These are phyloP conservation scores for Pachypsylla venusta DNA, from an alignment of 1,140 invertebrate genomes.

Conservation along the genomic window DNA sequence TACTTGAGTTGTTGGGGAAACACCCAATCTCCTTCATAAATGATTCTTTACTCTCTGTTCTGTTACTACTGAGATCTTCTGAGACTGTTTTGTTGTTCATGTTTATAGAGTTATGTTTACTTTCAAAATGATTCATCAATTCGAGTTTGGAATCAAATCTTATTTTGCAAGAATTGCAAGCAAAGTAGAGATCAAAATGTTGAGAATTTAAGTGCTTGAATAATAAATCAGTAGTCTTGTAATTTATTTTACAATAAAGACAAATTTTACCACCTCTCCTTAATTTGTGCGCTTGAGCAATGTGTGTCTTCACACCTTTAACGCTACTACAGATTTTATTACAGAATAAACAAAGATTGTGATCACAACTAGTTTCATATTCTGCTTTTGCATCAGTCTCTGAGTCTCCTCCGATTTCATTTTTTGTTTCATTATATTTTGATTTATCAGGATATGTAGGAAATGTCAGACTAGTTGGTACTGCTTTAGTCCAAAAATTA, in stretches of 20 bases:
- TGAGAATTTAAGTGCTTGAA: background rate
- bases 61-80: background rate
- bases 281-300: background rate
- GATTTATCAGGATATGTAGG: too few relatives aligned
- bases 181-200: background rate
- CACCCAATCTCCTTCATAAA: too few relatives aligned
- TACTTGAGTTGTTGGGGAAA: too few relatives aligned
- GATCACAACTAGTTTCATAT: background rate
- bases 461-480: too few relatives aligned
- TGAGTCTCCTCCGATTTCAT: too few relatives aligned
- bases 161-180: background rate
- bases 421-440: too few relatives aligned
- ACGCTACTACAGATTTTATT: background rate
- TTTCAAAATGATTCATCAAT: background rate
- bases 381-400: background rate
- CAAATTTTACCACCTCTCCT: slow-evolving; percentile 1
- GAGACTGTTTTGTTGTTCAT: background rate
- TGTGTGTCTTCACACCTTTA: background rate
- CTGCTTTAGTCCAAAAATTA: too few relatives aligned
- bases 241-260: background rate
- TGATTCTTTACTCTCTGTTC: too few relatives aligned
- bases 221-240: background rate
- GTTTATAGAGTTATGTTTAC: background rate
- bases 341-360: background rate
- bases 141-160: background rate